These are phyloP conservation scores for Leptestheria dahalacensis DNA, from an alignment of 1,140 invertebrate species.

Conservation along the genomic window DNA sequence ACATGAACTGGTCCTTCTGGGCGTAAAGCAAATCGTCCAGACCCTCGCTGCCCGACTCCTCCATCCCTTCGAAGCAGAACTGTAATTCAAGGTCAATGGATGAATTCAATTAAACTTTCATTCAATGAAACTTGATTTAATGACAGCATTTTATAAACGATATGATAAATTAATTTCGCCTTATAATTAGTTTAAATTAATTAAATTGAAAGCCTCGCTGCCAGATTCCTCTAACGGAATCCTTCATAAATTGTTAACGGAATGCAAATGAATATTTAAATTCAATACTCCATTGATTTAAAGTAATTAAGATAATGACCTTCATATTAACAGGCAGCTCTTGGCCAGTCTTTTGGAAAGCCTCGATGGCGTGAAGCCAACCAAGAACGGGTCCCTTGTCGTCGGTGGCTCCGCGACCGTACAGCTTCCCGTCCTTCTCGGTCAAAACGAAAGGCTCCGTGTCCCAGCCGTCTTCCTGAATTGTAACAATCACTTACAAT, in stretches of 20 bases:
- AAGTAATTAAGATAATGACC: slow-evolving; percentile 34
- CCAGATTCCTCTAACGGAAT: too few species aligned
- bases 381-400: slow-evolving; percentile 86
- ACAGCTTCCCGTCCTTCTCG: slow-evolving; percentile 80
- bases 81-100: too few species aligned
- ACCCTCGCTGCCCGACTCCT: slow-evolving; percentile 91
- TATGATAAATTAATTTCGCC: too few species aligned
- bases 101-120: too few species aligned
- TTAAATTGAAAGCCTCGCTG: too few species aligned
- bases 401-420: slow-evolving; percentile 81
- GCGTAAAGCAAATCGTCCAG: slow-evolving; percentile 68
- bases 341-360: slow-evolving; percentile 51
- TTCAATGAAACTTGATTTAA: too few species aligned
- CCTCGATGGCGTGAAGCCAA: slow-evolving; percentile 88
- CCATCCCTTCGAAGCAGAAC: slow-evolving; percentile 97
- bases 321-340: slow-evolving; percentile 85
- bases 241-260: too few species aligned
- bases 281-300: too few species aligned
- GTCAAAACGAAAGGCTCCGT: slow-evolving; percentile 84
- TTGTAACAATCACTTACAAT: too few species aligned
- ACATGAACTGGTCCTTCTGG: slow-evolving; percentile 61
- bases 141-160: too few species aligned
- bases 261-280: too few species aligned
- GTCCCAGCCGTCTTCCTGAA: slow-evolving; percentile 77
- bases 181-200: background rate